A percentile compares a stretch with the other conserved stretches of the same genome.
phyloP scores from a whole-genome alignment of 2,113 vertebrate genomes.

The Scatophagus argus region DNA sequence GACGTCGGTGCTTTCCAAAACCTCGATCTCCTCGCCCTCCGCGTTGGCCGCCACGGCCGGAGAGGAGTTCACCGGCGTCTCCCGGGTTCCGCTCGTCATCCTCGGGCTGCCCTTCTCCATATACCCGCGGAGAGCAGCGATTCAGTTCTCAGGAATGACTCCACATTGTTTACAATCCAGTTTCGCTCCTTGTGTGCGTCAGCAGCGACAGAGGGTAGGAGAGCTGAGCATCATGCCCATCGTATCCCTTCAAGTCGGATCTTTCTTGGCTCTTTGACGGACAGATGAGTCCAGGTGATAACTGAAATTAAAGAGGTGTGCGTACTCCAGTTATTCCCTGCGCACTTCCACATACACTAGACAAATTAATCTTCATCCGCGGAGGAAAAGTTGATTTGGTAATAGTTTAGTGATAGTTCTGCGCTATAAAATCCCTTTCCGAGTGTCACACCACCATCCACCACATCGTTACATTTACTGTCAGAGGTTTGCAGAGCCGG shows the following conservation, averaged over 20 bases:
- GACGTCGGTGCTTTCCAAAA: constrained; percentile 88
- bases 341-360: too few species aligned
- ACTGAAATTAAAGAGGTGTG: not conserved
- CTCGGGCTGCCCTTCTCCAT: constrained; percentile 75
- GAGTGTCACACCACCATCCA: constrained; percentile 20
- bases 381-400: constrained; percentile 57
- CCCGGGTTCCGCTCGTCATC: constrained; percentile 83
- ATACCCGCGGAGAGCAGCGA: constrained; percentile 60
- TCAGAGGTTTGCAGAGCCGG: constrained; percentile 2
- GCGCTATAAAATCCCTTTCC: not conserved
- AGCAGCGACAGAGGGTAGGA: not conserved
- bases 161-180: constrained; percentile 49
- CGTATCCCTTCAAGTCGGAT: not conserved
- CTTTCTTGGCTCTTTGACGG: not conserved
- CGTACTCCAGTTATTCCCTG: constrained; percentile 7
- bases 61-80: constrained; percentile 83
- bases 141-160: constrained; percentile 51
- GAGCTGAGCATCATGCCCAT: constrained; percentile 2
- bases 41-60: constrained; percentile 89
- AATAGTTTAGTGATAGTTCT: constrained; percentile 21
- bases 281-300: not conserved
- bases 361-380: not conserved
- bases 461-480: too few species aligned
- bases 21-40: constrained; percentile 91
- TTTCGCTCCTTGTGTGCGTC: not conserved